phyloP scores from a whole-genome alignment of 2,888 invertebrate genomes.

The Eristalis pertinax region DNA sequence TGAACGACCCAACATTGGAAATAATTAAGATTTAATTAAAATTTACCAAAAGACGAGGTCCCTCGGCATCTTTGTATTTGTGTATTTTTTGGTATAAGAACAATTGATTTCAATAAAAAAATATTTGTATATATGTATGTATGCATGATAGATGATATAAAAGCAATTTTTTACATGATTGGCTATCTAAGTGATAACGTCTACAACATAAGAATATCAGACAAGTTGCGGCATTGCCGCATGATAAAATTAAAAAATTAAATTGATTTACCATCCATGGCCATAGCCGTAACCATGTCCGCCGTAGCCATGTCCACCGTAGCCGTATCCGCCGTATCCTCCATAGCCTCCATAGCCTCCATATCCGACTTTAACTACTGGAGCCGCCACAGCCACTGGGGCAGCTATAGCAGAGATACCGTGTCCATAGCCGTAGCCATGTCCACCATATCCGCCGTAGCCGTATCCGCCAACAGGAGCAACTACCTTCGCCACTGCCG shows the following conservation, averaged over 20 bases:
- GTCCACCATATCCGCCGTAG: constrained; percentile 84
- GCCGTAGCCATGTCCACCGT: constrained; percentile 78
- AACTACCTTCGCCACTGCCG: constrained; percentile 2
- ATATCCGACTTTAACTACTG: constrained; percentile 81
- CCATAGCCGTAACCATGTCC: constrained; percentile 71
- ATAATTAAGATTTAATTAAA: not conserved
- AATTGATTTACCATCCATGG: constrained; percentile 73
- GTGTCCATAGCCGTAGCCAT: constrained; percentile 65
- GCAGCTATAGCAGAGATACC: constrained; percentile 3
- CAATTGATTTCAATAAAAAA: constrained; percentile 17
- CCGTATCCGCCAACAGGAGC: constrained; percentile 83
- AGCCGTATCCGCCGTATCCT: constrained; percentile 80
- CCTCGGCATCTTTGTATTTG: constrained; percentile 17
- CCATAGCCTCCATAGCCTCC: constrained; percentile 84
- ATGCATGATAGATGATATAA: constrained; percentile 26
- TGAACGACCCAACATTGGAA: not conserved
- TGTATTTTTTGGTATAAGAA: constrained; percentile 69
- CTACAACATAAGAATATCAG: not conserved
- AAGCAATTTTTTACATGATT: constrained; percentile 31
- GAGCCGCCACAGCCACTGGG: constrained; percentile 71
- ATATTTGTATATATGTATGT: not conserved
- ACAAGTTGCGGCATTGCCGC: not conserved
- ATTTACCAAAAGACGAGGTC: not conserved
- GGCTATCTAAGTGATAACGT: constrained; percentile 45
- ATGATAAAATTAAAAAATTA: not conserved